These are phyloP conservation scores for Morpho deidamia DNA, from an alignment of 2,888 invertebrate species.

Conservation along the genomic window DNA sequence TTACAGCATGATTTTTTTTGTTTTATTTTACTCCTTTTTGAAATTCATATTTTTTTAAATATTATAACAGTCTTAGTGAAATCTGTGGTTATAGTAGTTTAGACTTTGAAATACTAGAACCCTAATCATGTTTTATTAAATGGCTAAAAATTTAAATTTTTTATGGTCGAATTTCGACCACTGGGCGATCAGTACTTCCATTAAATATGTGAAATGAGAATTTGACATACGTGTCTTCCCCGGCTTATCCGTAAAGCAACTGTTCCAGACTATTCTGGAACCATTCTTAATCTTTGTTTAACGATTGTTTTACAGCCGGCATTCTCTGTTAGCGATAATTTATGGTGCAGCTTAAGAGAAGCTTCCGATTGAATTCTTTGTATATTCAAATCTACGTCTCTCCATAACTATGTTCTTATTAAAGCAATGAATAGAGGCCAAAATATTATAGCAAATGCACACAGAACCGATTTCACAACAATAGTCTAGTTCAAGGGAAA, in stretches of 20 bases:
- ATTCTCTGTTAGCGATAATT: slow-evolving; percentile 51
- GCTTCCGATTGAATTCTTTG: slow-evolving; percentile 40
- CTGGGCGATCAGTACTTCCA: slow-evolving; percentile 11
- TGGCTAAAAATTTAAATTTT: too few species aligned
- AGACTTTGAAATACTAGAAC: too few species aligned
- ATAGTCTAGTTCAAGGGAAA: slow-evolving; percentile 12
- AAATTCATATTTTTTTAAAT: too few species aligned
- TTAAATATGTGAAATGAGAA: slow-evolving; percentile 18
- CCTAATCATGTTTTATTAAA: too few species aligned
- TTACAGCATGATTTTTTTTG: too few species aligned
- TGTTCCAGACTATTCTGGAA: slow-evolving; percentile 31
- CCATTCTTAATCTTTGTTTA: slow-evolving; percentile 52
- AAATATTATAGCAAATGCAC: slow-evolving; percentile 1
- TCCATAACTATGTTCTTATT: slow-evolving; percentile 9
- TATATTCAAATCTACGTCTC: neutral
- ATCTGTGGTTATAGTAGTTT: too few species aligned
- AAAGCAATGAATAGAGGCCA: slow-evolving; percentile 8
- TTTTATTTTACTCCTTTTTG: too few species aligned
- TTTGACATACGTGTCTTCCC: slow-evolving; percentile 20
- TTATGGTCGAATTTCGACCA: too few species aligned
- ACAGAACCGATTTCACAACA: neutral
- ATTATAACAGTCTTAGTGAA: too few species aligned
- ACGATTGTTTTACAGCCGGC: slow-evolving; percentile 57
- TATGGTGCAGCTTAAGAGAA: slow-evolving; percentile 47
- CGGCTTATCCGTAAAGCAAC: slow-evolving; percentile 23